Base-by-base conservation (phyloP, 1,140 invertebrate genomes). In the Papilio machaon region DNA sequence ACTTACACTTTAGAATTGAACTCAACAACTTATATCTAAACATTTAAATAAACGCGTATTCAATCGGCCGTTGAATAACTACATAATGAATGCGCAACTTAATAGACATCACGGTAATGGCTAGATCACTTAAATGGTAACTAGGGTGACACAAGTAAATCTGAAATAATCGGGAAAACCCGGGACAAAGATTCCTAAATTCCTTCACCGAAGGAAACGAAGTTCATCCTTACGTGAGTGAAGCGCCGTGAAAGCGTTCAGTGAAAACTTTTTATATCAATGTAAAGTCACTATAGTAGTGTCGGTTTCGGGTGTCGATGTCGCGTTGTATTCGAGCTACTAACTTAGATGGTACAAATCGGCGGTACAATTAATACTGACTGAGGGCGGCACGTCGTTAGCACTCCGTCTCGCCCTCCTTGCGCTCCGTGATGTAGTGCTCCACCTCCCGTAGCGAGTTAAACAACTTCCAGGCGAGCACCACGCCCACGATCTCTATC, bases 391-490 rank as follows among this genome's bases (percentile, higher is more conserved):
- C 85, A 81, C 86, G 8, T 43, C 83, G 82, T 85, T 90, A 94
- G 74, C 93, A 94, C 83, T 94, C 93, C 7, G 93, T 94, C 81
- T 94, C 93, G 70, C 93, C 93, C 80, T 94, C 93, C 74, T 94
- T 94, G 81, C 92, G 87, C 81, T 94, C 93, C 1, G 90, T 89
- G 11, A 94, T 91, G 75, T 94, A 94, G 81, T 94, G 93, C 82
- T 94, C 93, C 23, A 94, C 91, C 77, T 94, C 92, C 17, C 89
- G 64, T 43, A 94, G 76, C 8, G 88, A 88, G 79, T 93, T 86
- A 82, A 94, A 94, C 23, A 94, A 84, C 74, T 89, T 92, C 91
- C 91, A 94, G n/a, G 92, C 91, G 1, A 94, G 83, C 6, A 93
- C 85, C 0, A 91, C 87, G 47, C 93, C 91, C 9, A 87, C 85